phyloP scores from a whole-genome alignment of 2,888 invertebrate genomes.

The Caenorhabditis sp. region DNA sequence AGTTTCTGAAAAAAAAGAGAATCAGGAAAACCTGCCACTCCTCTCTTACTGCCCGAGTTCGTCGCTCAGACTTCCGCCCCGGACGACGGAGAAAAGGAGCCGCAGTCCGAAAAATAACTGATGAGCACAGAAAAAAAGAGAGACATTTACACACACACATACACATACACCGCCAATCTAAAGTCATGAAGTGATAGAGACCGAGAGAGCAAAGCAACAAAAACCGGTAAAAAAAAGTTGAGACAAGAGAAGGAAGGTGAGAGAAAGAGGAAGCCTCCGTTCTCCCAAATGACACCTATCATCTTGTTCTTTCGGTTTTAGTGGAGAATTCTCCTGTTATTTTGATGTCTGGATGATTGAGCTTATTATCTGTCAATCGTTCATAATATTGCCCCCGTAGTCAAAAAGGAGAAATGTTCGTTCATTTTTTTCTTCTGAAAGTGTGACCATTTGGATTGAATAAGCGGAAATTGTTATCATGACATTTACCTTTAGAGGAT shows the following conservation, averaged over 20 bases:
- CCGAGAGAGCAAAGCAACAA: constrained; percentile 26
- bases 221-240: constrained; percentile 36
- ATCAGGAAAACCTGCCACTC: constrained; percentile 61
- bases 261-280: background rate
- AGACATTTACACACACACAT: constrained; percentile 19
- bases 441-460: too few relatives aligned
- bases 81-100: constrained; percentile 23
- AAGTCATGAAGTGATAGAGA: constrained; percentile 17
- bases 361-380: background rate
- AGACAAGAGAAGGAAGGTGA: constrained; percentile 8
- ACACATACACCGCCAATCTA: constrained; percentile 14
- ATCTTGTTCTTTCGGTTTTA: background rate
- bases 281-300: constrained; percentile 7
- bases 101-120: constrained; percentile 54
- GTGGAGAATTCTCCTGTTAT: background rate
- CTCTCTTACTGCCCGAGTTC: constrained; percentile 40
- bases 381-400: too few relatives aligned
- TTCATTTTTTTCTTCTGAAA: too few relatives aligned
- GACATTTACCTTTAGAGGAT: too few relatives aligned
- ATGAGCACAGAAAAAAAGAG: constrained; percentile 32
- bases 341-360: constrained; percentile 6
- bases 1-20: constrained; percentile 49
- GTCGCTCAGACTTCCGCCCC: constrained; percentile 28
- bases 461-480: too few relatives aligned
- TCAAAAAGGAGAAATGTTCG: too few relatives aligned